Evolutionary conservation across 2,888 invertebrate genomes (phyloP).

Genomic region (Neuroscelio doddi): DNA sequence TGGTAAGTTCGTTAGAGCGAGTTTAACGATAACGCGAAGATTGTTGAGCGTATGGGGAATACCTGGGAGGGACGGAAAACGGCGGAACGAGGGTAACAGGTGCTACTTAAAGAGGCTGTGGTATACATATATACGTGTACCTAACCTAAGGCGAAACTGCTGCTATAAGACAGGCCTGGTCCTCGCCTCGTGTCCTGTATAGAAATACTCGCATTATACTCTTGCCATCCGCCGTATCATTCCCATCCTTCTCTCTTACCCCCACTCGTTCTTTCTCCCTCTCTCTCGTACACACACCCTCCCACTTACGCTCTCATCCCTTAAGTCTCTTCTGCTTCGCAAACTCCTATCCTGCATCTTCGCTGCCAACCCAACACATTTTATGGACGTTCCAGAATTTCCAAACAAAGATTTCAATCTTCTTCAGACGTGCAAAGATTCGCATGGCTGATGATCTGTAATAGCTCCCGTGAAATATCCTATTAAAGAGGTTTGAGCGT

Average conservation of each 20-base stretch:
- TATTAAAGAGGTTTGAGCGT: slow-evolving; percentile 20
- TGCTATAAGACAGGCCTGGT: slow-evolving; percentile 46
- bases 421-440: slow-evolving; percentile 41
- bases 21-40: slow-evolving; percentile 39
- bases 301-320: neutral
- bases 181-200: slow-evolving; percentile 44
- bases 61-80: slow-evolving; percentile 42
- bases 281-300: neutral
- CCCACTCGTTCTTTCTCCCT: slow-evolving; percentile 2
- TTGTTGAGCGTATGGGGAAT: slow-evolving; percentile 41
- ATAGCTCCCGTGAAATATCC: slow-evolving; percentile 37
- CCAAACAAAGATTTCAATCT: slow-evolving; percentile 48
- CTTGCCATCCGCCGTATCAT: slow-evolving; percentile 41
- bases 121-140: slow-evolving; percentile 40
- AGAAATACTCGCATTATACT: slow-evolving; percentile 59
- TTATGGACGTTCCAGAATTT: slow-evolving; percentile 39
- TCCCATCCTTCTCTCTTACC: slow-evolving; percentile 15
- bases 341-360: slow-evolving; percentile 30
- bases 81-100: slow-evolving; percentile 63
- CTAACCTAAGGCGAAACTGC: slow-evolving; percentile 50
- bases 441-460: slow-evolving; percentile 44
- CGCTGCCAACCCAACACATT: slow-evolving; percentile 19
- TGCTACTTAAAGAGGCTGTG: slow-evolving; percentile 59
- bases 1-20: slow-evolving; percentile 39
- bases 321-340: slow-evolving; percentile 2